phyloP scores from a whole-genome alignment of 2,797 vertebrate species.

The Hirundo rustica region DNA sequence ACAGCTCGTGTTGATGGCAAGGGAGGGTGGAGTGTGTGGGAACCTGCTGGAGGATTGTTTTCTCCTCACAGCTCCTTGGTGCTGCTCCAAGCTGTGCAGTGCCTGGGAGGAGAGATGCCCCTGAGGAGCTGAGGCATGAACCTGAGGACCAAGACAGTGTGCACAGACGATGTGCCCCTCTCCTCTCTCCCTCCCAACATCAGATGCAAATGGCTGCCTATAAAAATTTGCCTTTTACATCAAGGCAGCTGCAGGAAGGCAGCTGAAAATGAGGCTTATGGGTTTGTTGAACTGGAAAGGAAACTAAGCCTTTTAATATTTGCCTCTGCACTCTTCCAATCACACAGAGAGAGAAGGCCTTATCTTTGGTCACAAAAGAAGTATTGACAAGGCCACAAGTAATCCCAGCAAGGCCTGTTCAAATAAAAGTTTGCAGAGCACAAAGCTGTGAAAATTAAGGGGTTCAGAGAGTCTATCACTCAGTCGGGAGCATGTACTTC shows the following conservation, averaged over 20 bases:
- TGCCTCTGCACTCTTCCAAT: background rate
- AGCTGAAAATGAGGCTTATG: background rate
- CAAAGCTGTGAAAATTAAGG: slow-evolving; percentile 8
- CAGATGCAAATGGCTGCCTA: background rate
- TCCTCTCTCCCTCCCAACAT: background rate
- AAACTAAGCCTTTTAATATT: slow-evolving; percentile 15
- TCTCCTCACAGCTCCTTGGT: background rate
- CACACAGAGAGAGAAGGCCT: background rate
- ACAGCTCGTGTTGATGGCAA: background rate
- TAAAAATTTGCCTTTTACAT: background rate
- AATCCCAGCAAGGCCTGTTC: background rate
- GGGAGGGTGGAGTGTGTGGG: background rate
- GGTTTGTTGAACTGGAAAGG: background rate
- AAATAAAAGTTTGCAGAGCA: background rate
- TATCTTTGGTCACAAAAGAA: background rate
- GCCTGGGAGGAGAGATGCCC: background rate
- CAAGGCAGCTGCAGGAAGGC: background rate
- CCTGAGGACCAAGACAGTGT: background rate
- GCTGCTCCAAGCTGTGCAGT: background rate
- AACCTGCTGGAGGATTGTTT: background rate
- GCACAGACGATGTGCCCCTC: fast-evolving
- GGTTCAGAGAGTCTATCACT: background rate
- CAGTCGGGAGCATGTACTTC: background rate
- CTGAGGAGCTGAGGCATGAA: background rate
- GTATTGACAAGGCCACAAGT: background rate